phyloP scores from a whole-genome alignment of 1,140 invertebrate species.

The Harpegnathos saltator region DNA sequence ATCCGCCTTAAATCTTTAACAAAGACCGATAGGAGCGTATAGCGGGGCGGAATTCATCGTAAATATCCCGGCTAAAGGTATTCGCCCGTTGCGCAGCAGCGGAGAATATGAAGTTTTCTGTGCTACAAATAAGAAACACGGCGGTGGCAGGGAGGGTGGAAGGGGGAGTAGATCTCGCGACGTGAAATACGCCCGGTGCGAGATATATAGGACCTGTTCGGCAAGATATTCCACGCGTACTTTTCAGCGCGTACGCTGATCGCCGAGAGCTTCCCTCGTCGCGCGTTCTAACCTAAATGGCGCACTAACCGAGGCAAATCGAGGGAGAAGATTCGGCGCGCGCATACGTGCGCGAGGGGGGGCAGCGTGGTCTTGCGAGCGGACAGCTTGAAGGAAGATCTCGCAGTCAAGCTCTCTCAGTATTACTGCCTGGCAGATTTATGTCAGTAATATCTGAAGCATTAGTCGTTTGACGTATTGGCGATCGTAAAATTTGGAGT shows the following conservation, averaged over 20 bases:
- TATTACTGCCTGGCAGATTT: slow-evolving; percentile 75
- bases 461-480: slow-evolving; percentile 78
- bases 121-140: slow-evolving; percentile 12
- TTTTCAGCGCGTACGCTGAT: not conserved
- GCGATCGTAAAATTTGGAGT: slow-evolving; percentile 76
- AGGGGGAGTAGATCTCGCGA: not conserved
- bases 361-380: slow-evolving; percentile 47
- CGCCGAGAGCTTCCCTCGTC: slow-evolving; percentile 16
- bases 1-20: slow-evolving; percentile 20
- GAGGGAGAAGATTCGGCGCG: not conserved
- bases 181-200: not conserved
- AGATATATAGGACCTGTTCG: slow-evolving; percentile 6
- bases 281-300: slow-evolving; percentile 19
- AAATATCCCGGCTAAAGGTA: slow-evolving; percentile 14
- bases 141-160: no score
- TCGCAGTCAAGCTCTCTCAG: slow-evolving; percentile 49
- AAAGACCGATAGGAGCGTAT: not conserved
- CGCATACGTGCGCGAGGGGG: slow-evolving; percentile 7
- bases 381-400: slow-evolving; percentile 56
- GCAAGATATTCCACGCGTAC: slow-evolving; percentile 15
- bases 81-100: not conserved
- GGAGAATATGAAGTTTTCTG: slow-evolving; percentile 25
- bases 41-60: not conserved
- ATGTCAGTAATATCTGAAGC: slow-evolving; percentile 78
- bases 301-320: slow-evolving; percentile 20